Base-by-base conservation (phyloP, 2,888 invertebrate genomes). In the Ypsolopha sequella region DNA sequence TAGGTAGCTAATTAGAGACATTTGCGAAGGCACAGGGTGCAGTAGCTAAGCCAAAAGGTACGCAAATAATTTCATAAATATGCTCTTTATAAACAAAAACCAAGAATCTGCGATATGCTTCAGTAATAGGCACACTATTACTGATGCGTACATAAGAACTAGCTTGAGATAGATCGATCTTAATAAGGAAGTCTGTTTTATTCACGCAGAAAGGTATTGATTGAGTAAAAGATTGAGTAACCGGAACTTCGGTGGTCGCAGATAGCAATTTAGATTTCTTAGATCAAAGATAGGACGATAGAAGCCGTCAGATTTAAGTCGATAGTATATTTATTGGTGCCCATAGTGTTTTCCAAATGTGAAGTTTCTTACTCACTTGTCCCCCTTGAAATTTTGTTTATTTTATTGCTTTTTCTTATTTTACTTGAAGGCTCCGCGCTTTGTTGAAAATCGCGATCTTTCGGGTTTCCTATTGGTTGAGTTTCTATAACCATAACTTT, bases 1-100 rank as follows among this genome's bases (percentile, higher is more conserved):
- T 52, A 34, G 57, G 58, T 9, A 59, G 7, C 60, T 58, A 61
- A 49, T 59, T 61, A 39, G 53, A 46, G 0, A 60, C 14, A 10
- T 53, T 52, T 1, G 59, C 39, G 50, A 59, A 61, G 7, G 44
- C 45, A 13, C 7, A 38, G 7, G 52, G 52, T 4, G 52, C 52
- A 1, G 48, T 36, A 34, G 52, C 36, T 11, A 52, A 24, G 6
- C 52, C 48, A 38, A 52, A 48, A 13, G 52, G 48, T 9, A 52
- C 8, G 33, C 48, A 52, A 8, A 35, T 48, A 39, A 52, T 48
- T 41, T 48, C 9, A 11, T 41, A 48, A 11, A 48, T 6, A 13
- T 7, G 3, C 6, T 13, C 14, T 2, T 41, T 10, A 11, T 47
- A 41, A 6, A 4, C 2, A n/a, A 52, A 35, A 2, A 24, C 33